phyloP scores from a whole-genome alignment of 2,888 invertebrate species.

The Diarsia mendica region DNA sequence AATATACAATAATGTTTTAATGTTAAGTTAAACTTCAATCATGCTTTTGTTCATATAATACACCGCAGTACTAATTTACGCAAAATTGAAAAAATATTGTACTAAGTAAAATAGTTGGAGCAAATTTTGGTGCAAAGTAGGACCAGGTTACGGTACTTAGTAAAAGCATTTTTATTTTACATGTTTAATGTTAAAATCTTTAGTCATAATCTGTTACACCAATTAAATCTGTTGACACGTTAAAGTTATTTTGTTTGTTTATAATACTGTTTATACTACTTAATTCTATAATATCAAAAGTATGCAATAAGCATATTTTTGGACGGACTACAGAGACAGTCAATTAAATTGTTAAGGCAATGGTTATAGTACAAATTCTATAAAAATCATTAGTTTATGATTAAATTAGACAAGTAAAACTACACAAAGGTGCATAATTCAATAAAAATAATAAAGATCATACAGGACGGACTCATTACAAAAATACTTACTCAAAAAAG shows the following conservation, averaged over 20 bases:
- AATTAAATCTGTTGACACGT: constrained; percentile 13
- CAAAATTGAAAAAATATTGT: too few species aligned
- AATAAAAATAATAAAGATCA: constrained; percentile 17
- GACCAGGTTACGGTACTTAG: too few species aligned
- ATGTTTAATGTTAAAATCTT: constrained; percentile 2
- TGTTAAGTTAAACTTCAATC: too few species aligned
- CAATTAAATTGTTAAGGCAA: constrained; percentile 13
- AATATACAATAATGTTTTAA: too few species aligned
- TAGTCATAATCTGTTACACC: not conserved
- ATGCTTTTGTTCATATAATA: too few species aligned
- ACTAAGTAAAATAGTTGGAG: too few species aligned
- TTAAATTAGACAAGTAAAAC: not conserved
- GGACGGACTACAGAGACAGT: constrained; percentile 43
- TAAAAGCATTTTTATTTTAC: not conserved
- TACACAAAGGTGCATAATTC: constrained; percentile 4
- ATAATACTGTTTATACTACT: constrained; percentile 27
- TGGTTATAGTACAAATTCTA: constrained; percentile 11
- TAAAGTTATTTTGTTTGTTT: not conserved
- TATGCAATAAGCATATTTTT: constrained; percentile 24
- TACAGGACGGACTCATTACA: constrained; percentile 55
- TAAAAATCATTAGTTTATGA: constrained; percentile 4
- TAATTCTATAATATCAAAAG: constrained; percentile 23
- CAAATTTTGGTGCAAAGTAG: too few species aligned
- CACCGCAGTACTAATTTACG: too few species aligned
- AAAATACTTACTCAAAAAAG: not conserved